These are phyloP conservation scores for Mythimna pallens DNA, from an alignment of 2,888 invertebrate genomes.

Conservation along the genomic window DNA sequence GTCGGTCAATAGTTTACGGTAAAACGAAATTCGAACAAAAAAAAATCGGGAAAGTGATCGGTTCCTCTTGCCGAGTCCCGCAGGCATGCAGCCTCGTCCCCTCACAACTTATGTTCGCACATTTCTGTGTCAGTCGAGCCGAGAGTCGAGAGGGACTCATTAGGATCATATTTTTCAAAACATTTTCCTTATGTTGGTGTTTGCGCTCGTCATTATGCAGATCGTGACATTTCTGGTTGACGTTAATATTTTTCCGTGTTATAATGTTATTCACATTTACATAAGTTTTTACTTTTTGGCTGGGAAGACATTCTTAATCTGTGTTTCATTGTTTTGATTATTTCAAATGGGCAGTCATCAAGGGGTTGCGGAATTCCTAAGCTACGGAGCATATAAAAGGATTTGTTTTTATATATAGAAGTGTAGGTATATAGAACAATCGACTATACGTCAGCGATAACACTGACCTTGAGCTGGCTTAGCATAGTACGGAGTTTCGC, in stretches of 20 bases:
- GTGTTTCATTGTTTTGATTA: not conserved
- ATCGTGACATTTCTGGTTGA: slow-evolving; percentile 41
- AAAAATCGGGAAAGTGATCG: too few relatives aligned
- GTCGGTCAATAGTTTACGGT: too few relatives aligned
- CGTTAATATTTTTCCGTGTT: slow-evolving; percentile 33
- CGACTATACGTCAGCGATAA: too few relatives aligned
- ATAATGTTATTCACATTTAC: slow-evolving; percentile 35
- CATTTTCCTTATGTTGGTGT: slow-evolving; percentile 35
- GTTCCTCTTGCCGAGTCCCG: too few relatives aligned
- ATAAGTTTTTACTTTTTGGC: slow-evolving; percentile 19
- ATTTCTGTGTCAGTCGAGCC: not conserved
- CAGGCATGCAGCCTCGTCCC: not conserved
- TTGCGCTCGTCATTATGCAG: slow-evolving; percentile 50
- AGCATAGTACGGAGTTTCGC: too few relatives aligned
- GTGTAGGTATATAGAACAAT: not conserved
- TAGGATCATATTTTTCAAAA: slow-evolving; percentile 12
- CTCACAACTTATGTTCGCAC: slow-evolving; percentile 9
- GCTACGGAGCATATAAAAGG: not conserved
- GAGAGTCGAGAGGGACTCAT: slow-evolving; percentile 10
- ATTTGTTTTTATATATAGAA: too few relatives aligned
- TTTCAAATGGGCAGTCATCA: slow-evolving; percentile 8
- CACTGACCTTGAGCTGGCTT: too few relatives aligned
- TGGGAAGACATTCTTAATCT: not conserved
- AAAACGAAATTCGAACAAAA: too few relatives aligned
- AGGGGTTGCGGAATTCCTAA: not conserved